Evolutionary conservation across 2,888 invertebrate genomes (phyloP), one percentile per base, ranked within the genome.

Genomic region (Ornithoptera priamus): DNA sequence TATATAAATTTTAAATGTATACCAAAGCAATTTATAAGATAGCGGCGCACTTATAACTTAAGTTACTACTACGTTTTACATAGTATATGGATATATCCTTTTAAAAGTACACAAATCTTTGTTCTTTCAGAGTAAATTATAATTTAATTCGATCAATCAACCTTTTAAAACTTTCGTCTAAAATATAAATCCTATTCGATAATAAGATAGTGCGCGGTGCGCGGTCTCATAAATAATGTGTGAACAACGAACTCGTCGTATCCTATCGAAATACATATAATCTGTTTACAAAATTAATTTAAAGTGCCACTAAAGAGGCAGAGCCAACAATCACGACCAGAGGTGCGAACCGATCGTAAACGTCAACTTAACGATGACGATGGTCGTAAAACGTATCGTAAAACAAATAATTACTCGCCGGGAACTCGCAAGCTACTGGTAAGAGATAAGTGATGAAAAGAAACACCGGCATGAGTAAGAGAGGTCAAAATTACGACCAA

Each of bases 321-420:
- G 75, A 72, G 72, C 71, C 59, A 81, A 87, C 87, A 89, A 89
- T 89, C 88, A 84, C 83, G 77, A 82, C 74, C 75, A 74, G 83
- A 85, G 86, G 89, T 88, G 90, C 85, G 83, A 88, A 86, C 80
- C 81, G 89, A 86, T 90, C 92, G 90, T 92, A 88, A 92, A 90
- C 78, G 90, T 90, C 90, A 87, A 86, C 80, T 85, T 87, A 86
- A 90, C 87, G 88, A 88, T 84, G 81, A 84, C 83, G 83, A 84
- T 86, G 80, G 84, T 91, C 90, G 87, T 89, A 88, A 91, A 90
- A 83, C 81, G 81, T 84, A 85, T 87, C 90, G 88, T 91, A 87
- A 92, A 92, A 90, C 88, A 89, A 91, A 92, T 88, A 90, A 91
- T 90, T 89, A 90, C 80, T 81, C 73, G 77, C 77, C 77, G 80